Conservation (phyloP, 2,113 vertebrate species). For the Progne subis region DNA sequence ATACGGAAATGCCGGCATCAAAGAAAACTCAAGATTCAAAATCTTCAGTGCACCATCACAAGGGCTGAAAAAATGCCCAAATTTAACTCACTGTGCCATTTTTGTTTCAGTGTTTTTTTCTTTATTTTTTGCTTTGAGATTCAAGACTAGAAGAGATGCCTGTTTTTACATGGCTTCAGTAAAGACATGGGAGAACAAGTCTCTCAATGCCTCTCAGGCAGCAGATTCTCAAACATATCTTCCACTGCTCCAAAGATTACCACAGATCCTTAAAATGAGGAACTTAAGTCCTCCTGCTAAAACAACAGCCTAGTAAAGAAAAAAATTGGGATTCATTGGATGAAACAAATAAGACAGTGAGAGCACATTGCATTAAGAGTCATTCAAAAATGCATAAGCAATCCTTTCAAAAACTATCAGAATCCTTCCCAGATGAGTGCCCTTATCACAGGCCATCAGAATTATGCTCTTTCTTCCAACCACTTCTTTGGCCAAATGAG, state of each 20-base stretch:
- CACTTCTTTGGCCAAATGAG: not conserved
- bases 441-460: not conserved
- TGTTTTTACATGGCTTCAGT: not conserved
- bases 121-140: not conserved
- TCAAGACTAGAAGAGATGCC: not conserved
- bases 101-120: fast-evolving
- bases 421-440: not conserved
- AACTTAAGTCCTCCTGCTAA: not conserved
- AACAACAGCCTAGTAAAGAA: not conserved
- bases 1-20: not conserved
- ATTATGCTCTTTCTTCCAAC: not conserved
- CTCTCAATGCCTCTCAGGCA: not conserved
- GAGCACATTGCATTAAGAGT: not conserved
- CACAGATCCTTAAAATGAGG: not conserved
- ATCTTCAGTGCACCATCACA: not conserved
- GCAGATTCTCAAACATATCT: not conserved
- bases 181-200: not conserved
- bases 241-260: not conserved
- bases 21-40: not conserved
- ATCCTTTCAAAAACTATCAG: not conserved
- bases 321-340: not conserved
- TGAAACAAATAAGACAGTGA: not conserved
- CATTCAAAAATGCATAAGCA: not conserved
- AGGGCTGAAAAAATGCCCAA: not conserved
- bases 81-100: fast-evolving